Evolutionary conservation across 2,113 vertebrate genomes (phyloP).

Genomic region (Cyprinus carpio): DNA sequence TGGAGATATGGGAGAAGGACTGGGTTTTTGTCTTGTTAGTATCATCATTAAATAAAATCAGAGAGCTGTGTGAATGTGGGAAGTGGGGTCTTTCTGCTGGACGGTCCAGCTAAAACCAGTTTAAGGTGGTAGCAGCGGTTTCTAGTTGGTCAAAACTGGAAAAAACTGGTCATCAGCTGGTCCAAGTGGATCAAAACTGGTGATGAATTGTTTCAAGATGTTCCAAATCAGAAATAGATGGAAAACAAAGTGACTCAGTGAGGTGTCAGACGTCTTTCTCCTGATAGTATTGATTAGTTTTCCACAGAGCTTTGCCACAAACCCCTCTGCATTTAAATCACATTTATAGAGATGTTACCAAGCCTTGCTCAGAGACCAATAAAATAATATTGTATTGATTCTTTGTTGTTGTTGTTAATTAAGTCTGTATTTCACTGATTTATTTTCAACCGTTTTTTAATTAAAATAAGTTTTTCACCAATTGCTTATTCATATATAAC

Average conservation of each 20-base stretch:
- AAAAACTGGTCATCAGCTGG: neutral
- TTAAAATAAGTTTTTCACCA: too few relatives aligned
- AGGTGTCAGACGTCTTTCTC: neutral
- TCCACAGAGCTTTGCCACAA: neutral
- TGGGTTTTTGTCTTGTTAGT: neutral
- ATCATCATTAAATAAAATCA: neutral
- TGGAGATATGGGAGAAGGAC: neutral
- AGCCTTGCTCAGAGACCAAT: too few relatives aligned
- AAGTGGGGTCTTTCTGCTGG: neutral
- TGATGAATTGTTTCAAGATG: neutral
- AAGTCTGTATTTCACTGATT: too few relatives aligned
- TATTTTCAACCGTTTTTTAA: too few relatives aligned
- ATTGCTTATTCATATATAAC: too few relatives aligned
- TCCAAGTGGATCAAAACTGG: neutral
- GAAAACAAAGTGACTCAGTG: neutral
- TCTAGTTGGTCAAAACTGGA: neutral
- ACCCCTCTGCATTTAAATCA: neutral
- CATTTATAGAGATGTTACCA: neutral
- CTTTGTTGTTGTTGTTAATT: too few relatives aligned
- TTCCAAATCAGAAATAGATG: neutral
- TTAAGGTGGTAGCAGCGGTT: too few relatives aligned
- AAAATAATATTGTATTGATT: too few relatives aligned
- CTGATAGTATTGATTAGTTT: neutral
- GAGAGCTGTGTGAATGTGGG: neutral
- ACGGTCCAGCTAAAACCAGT: neutral